phyloP scores from a whole-genome alignment of 2,888 invertebrate genomes.

The Idaea dimidiata region DNA sequence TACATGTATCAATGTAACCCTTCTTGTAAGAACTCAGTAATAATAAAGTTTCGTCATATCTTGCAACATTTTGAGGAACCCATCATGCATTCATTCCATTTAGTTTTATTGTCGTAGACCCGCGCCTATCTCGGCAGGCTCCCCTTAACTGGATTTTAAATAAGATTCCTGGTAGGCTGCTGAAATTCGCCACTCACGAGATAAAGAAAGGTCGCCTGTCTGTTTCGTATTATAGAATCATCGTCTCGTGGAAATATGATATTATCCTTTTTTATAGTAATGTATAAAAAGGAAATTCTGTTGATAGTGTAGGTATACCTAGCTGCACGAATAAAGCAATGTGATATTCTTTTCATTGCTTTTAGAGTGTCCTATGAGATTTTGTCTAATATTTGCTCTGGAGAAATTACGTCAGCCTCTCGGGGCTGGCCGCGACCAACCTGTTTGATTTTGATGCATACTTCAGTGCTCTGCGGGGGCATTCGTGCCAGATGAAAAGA shows the following conservation, averaged over 20 bases:
- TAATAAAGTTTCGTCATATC: constrained; percentile 67
- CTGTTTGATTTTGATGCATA: constrained; percentile 79
- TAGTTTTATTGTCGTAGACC: constrained; percentile 79
- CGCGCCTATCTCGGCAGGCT: constrained; percentile 73
- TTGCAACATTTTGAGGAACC: constrained; percentile 65
- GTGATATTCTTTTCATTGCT: constrained; percentile 65
- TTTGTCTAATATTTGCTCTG: constrained; percentile 72
- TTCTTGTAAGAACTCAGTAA: constrained; percentile 58
- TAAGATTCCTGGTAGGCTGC: constrained; percentile 73
- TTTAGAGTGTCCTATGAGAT: constrained; percentile 61
- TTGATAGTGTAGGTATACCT: constrained; percentile 44
- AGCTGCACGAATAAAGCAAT: constrained; percentile 36
- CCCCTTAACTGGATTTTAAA: constrained; percentile 79
- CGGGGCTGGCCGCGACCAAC: constrained; percentile 55
- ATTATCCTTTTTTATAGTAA: constrained; percentile 64
- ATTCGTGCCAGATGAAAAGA: constrained; percentile 51
- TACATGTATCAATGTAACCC: constrained; percentile 60
- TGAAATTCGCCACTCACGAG: constrained; percentile 73
- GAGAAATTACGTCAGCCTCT: constrained; percentile 69
- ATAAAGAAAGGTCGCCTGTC: constrained; percentile 78
- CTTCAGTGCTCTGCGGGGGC: constrained; percentile 55
- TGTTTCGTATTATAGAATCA: constrained; percentile 69
- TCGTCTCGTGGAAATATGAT: constrained; percentile 62
- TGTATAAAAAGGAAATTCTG: constrained; percentile 49
- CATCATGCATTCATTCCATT: constrained; percentile 79